phyloP scores from a whole-genome alignment of 2,888 invertebrate species.

The Xestia xanthographa region DNA sequence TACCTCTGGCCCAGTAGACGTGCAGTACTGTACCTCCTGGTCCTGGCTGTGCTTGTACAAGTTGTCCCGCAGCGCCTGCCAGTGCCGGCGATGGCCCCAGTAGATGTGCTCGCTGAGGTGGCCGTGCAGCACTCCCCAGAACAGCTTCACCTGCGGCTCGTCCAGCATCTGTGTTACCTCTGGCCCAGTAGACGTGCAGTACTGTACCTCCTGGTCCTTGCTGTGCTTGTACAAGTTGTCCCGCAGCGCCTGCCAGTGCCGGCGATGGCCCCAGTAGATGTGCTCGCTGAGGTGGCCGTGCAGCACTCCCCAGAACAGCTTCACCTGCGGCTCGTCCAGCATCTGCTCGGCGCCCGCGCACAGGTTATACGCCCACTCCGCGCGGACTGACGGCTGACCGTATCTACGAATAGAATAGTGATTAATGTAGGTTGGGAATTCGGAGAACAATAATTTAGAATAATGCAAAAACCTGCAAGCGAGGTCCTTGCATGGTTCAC shows the following conservation, averaged over 20 bases:
- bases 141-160: slow-evolving; percentile 86
- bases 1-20: background rate
- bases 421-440: background rate
- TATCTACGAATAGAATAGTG: slow-evolving; percentile 73
- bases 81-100: slow-evolving; percentile 82
- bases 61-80: slow-evolving; percentile 77
- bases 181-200: background rate
- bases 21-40: slow-evolving; percentile 33
- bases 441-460: background rate
- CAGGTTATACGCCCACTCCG: slow-evolving; percentile 89
- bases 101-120: slow-evolving; percentile 85
- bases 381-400: slow-evolving; percentile 86
- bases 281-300: slow-evolving; percentile 83
- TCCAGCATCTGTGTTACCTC: slow-evolving; percentile 88
- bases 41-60: slow-evolving; percentile 76
- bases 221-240: slow-evolving; percentile 76
- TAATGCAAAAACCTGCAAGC: background rate
- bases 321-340: slow-evolving; percentile 87
- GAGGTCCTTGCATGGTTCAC: background rate
- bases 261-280: slow-evolving; percentile 84
- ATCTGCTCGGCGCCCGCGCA: slow-evolving; percentile 87
- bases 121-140: slow-evolving; percentile 86
- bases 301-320: slow-evolving; percentile 86
- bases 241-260: slow-evolving; percentile 79
- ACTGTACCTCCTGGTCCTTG: slow-evolving; percentile 67